Evolutionary conservation across 1,140 invertebrate species (phyloP).

Genomic region (Drosophila parabipectinata): DNA sequence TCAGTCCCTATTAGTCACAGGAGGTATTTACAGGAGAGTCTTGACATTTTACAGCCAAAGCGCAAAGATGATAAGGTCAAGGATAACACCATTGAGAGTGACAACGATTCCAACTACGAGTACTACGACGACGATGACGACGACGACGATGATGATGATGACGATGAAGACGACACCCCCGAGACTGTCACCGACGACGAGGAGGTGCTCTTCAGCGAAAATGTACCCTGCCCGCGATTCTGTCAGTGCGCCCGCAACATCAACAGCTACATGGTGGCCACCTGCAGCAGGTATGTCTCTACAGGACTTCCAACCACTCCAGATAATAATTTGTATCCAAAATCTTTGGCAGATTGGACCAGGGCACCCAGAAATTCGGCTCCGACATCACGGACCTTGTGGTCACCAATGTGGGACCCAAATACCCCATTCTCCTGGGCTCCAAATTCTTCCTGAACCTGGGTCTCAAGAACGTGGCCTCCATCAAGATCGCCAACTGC

Average conservation of each 20-base stretch:
- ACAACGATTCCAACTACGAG: conserved; percentile 66
- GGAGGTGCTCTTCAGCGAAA: conserved; percentile 67
- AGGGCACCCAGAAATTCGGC: conserved; percentile 86
- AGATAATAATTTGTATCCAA: neutral
- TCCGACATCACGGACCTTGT: conserved; percentile 86
- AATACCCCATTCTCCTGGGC: conserved; percentile 85
- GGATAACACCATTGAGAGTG: conserved; percentile 62
- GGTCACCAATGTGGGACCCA: conserved; percentile 86
- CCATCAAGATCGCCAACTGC: conserved; percentile 86
- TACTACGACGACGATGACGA: conserved; percentile 63
- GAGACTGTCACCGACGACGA: conserved; percentile 66
- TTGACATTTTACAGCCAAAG: conserved; percentile 35
- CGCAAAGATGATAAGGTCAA: conserved; percentile 34
- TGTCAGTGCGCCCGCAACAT: conserved; percentile 75
- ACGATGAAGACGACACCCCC: conserved; percentile 55
- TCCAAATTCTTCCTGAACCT: conserved; percentile 86
- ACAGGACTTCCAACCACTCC: neutral
- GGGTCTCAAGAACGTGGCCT: conserved; percentile 86
- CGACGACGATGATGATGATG: conserved; percentile 64
- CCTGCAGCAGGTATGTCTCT: conserved; percentile 70
- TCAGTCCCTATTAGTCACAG: neutral
- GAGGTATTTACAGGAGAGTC: neutral
- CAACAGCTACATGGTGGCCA: conserved; percentile 81
- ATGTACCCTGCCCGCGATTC: conserved; percentile 80
- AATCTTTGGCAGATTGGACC: conserved; percentile 83